A percentile compares a stretch with the other conserved stretches of the same genome.
Conservation (phyloP, 2,797 vertebrate species). For the Pseudochromis fuscus region DNA sequence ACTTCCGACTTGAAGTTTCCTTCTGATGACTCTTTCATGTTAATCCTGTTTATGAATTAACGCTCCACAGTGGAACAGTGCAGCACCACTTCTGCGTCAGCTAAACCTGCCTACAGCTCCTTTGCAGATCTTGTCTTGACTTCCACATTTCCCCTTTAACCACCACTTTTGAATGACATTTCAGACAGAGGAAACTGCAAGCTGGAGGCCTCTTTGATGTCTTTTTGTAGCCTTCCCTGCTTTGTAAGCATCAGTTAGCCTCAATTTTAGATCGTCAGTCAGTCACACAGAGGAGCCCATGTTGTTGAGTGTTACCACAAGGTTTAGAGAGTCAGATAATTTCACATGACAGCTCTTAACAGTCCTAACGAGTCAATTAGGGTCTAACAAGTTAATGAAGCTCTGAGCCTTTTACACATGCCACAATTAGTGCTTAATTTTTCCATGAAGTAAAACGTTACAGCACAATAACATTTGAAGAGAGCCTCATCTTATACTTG, state of each 20-base stretch:
- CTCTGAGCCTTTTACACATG: background rate
- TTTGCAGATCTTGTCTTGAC: constrained; percentile 19
- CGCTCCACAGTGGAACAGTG: too few relatives aligned
- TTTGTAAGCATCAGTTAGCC: constrained; percentile 7
- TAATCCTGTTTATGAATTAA: too few relatives aligned
- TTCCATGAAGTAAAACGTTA: background rate
- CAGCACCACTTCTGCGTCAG: background rate
- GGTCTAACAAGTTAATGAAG: background rate
- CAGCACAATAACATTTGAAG: too few relatives aligned
- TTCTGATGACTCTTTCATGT: background rate
- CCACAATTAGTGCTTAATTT: background rate
- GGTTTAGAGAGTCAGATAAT: constrained; percentile 1
- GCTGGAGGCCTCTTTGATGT: constrained; percentile 15
- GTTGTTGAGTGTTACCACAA: background rate
- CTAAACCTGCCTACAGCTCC: background rate
- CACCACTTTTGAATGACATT: constrained; percentile 8
- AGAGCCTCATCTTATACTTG: too few relatives aligned
- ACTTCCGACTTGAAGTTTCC: background rate
- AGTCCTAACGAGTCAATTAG: constrained; percentile 1
- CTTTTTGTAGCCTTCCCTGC: constrained; percentile 12
- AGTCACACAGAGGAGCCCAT: background rate
- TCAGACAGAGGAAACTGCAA: constrained; percentile 5
- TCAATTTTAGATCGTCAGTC: constrained; percentile 2
- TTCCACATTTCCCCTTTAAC: background rate
- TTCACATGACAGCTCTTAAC: constrained; percentile 3